Evolutionary conservation across 2,113 vertebrate genomes (phyloP).

Genomic region (Himantopus leucocephalus): DNA sequence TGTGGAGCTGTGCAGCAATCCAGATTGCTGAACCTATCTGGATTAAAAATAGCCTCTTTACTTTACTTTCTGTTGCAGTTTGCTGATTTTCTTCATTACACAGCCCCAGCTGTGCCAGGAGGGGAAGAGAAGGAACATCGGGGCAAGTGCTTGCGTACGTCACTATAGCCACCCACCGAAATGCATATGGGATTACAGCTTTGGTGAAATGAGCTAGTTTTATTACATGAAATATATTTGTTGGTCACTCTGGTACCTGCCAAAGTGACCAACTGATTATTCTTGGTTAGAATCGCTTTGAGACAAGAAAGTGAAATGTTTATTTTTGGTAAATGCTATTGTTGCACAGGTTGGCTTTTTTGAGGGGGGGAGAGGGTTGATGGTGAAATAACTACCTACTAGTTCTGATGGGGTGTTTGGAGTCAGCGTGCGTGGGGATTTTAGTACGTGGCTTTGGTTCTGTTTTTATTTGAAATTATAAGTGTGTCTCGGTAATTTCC

Average conservation of each 20-base stretch:
- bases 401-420: not conserved
- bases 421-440: not conserved
- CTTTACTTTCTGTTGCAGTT: not conserved
- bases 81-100: not conserved
- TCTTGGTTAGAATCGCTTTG: not conserved
- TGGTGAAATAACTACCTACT: not conserved
- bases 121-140: not conserved
- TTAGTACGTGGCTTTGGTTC: not conserved
- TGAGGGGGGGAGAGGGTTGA: too few relatives aligned
- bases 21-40: not conserved
- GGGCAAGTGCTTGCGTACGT: not conserved
- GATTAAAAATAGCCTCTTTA: not conserved
- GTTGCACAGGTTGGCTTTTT: not conserved
- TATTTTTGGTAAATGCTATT: not conserved
- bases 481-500: not conserved
- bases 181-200: not conserved
- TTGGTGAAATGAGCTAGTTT: not conserved
- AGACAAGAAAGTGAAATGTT: not conserved
- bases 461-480: not conserved
- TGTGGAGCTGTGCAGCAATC: fast-evolving
- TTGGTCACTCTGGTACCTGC: not conserved
- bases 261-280: not conserved
- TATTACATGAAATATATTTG: not conserved
- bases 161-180: not conserved
- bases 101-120: not conserved